Evolutionary conservation across 2,797 vertebrate genomes (phyloP).

Genomic region (Caiman crocodilus): DNA sequence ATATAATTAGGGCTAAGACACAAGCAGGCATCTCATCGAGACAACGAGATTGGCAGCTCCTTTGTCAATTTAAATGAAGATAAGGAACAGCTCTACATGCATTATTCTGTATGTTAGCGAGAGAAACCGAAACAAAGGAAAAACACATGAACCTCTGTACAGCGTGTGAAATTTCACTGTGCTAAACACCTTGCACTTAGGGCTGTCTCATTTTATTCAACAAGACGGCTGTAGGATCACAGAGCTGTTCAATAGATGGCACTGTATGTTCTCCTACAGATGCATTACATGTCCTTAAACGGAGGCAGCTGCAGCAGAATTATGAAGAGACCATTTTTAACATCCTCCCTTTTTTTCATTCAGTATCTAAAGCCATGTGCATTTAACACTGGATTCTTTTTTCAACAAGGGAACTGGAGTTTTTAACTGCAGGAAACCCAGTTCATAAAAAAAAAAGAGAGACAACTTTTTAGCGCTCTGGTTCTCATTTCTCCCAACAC

Average conservation of each 20-base stretch:
- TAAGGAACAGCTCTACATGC: background rate
- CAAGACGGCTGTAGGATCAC: background rate
- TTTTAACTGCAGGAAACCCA: background rate
- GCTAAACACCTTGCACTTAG: background rate
- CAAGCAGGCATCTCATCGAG: background rate
- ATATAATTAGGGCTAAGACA: background rate
- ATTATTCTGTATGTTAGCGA: background rate
- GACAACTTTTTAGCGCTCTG: background rate
- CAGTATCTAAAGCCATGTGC: background rate
- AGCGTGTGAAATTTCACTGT: background rate
- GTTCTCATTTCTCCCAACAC: background rate
- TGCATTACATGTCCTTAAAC: accelerated
- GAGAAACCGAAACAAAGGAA: background rate
- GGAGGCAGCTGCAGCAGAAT: background rate
- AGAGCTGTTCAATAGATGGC: background rate
- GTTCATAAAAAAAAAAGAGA: background rate
- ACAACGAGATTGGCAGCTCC: background rate
- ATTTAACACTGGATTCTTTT: background rate
- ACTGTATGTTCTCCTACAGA: slow-evolving; percentile 5
- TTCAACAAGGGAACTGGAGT: background rate
- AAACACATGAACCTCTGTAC: accelerated
- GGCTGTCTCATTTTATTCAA: background rate
- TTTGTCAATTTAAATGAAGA: background rate
- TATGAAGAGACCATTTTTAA: background rate
- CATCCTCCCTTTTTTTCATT: background rate